A percentile compares a stretch with the other conserved stretches of the same genome.
phyloP scores from a whole-genome alignment of 2,888 invertebrate genomes.

The Hydrotaea diabolus region DNA sequence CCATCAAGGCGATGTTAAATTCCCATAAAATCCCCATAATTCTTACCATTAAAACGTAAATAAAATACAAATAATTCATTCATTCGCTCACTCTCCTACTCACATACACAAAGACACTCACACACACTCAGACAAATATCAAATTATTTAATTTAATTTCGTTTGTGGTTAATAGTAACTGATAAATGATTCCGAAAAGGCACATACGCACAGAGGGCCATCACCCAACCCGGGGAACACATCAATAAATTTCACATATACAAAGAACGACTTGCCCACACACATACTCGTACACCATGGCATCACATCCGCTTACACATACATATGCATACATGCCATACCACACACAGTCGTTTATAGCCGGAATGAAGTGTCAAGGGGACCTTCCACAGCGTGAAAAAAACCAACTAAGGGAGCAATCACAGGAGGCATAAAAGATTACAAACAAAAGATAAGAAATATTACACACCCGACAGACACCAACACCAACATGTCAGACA shows the following conservation, averaged over 20 bases:
- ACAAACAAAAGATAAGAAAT: constrained; percentile 46
- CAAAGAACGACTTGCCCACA: constrained; percentile 13
- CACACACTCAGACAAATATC: constrained; percentile 47
- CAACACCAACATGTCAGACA: neutral
- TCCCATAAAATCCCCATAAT: constrained; percentile 41
- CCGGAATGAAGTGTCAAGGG: constrained; percentile 27
- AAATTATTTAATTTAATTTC: constrained; percentile 58
- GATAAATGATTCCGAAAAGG: constrained; percentile 53
- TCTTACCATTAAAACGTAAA: constrained; percentile 49
- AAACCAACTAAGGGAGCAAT: constrained; percentile 25
- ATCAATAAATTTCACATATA: constrained; percentile 55
- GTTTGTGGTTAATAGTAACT: constrained; percentile 53
- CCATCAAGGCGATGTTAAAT: neutral
- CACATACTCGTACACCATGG: too few species aligned
- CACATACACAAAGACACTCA: neutral
- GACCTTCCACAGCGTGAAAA: constrained; percentile 23
- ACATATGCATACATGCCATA: neutral
- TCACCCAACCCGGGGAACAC: neutral
- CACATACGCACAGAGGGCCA: constrained; percentile 15
- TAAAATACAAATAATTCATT: constrained; percentile 47
- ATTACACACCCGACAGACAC: neutral
- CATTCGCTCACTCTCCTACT: neutral
- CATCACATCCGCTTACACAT: neutral
- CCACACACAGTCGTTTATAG: constrained; percentile 16
- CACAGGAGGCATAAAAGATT: constrained; percentile 54